Conservation (phyloP, 2,888 invertebrate genomes). For the Apantesis nais region DNA sequence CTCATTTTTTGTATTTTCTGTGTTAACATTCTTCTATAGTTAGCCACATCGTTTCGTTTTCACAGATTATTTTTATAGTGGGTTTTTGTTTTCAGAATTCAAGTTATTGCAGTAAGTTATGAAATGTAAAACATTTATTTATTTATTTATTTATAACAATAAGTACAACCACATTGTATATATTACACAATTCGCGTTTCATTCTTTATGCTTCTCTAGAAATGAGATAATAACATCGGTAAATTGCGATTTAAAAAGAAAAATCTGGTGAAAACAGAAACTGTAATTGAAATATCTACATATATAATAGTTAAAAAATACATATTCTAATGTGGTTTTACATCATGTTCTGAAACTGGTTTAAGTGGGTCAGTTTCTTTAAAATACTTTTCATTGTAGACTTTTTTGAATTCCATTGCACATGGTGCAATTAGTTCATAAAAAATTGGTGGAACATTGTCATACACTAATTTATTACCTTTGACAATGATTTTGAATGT, state of each 20-base stretch:
- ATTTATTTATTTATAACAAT: too few species aligned
- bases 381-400: conserved; percentile 59
- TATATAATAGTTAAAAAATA: background rate
- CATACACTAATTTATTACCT: conserved; percentile 60
- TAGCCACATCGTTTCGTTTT: too few species aligned
- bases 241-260: background rate
- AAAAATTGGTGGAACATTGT: conserved; percentile 65
- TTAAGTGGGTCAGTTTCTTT: conserved; percentile 26
- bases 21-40: too few species aligned
- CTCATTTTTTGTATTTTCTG: too few species aligned
- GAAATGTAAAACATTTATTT: too few species aligned
- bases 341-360: background rate
- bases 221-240: too few species aligned
- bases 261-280: background rate
- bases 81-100: too few species aligned
- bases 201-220: background rate
- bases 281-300: background rate
- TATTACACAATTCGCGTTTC: too few species aligned
- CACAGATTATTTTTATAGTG: too few species aligned
- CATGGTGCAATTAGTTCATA: conserved; percentile 74
- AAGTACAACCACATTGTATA: too few species aligned
- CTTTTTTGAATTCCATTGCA: conserved; percentile 56
- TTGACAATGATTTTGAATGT: conserved; percentile 66
- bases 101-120: too few species aligned
- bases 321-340: background rate